These are phyloP conservation scores for Thunnus albacares DNA, from an alignment of 2,797 vertebrate species.

Conservation along the genomic window DNA sequence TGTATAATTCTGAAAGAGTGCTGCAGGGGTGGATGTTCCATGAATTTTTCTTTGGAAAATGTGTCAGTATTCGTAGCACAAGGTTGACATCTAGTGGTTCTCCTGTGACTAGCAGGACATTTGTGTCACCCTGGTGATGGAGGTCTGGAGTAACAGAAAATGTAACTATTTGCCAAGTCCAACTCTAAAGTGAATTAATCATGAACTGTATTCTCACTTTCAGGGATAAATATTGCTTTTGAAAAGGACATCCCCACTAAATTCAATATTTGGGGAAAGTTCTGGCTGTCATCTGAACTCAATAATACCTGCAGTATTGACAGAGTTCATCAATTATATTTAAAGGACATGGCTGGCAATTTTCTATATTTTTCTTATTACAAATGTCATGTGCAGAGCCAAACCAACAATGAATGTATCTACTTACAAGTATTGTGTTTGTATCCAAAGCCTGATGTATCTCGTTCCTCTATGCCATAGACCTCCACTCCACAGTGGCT, in stretches of 20 bases:
- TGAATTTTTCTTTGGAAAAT: not conserved
- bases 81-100: conserved; percentile 67
- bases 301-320: not conserved
- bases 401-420: no score
- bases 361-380: no score
- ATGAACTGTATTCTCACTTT: not conserved
- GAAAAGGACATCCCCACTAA: not conserved
- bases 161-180: no score
- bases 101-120: not conserved
- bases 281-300: not conserved
- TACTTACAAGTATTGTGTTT: no score
- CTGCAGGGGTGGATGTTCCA: not conserved
- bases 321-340: no score
- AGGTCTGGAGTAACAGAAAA: not conserved
- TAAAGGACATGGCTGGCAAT: no score
- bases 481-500: no score
- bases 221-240: not conserved
- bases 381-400: no score
- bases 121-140: not conserved
- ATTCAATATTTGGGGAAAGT: not conserved
- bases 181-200: no score
- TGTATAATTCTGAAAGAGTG: conserved; percentile 7
- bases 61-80: conserved; percentile 31
- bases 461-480: no score
- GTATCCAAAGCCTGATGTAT: no score